phyloP scores from a whole-genome alignment of 1,140 invertebrate species.

The Coptotermes formosanus region DNA sequence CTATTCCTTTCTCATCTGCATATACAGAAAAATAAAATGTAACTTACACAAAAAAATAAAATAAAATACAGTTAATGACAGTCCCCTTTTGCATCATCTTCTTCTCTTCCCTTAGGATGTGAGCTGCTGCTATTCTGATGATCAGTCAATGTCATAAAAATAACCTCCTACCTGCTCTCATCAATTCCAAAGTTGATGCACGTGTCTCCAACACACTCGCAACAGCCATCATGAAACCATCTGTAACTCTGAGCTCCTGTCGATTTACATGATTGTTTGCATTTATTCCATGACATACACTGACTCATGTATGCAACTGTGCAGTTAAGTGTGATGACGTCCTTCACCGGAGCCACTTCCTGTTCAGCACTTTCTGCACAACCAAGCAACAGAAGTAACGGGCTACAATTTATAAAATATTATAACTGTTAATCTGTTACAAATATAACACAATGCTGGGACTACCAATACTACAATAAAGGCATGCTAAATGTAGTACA shows the following conservation, averaged over 20 bases:
- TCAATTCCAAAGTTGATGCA: constrained; percentile 92
- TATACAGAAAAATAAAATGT: no score
- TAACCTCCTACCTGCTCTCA: constrained; percentile 64
- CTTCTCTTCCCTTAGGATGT: not conserved
- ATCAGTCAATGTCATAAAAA: not conserved
- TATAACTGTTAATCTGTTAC: no score
- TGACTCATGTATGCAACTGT: constrained; percentile 89
- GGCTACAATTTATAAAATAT: no score
- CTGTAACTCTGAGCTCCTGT: constrained; percentile 74
- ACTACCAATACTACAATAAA: no score
- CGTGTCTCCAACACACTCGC: constrained; percentile 86
- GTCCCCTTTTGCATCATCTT: not conserved
- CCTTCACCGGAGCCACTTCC: not conserved
- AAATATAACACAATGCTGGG: no score
- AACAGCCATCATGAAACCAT: constrained; percentile 95
- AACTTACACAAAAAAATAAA: not conserved
- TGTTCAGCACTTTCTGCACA: not conserved
- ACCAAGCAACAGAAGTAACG: no score
- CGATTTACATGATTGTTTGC: constrained; percentile 73
- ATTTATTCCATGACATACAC: constrained; percentile 88
- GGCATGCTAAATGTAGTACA: no score
- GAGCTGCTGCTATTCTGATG: not conserved
- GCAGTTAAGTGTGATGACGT: constrained; percentile 77
- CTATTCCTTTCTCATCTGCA: no score
- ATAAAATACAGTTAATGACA: not conserved